phyloP scores from a whole-genome alignment of 1,140 invertebrate species.

The Tetragnatha versicolor region DNA sequence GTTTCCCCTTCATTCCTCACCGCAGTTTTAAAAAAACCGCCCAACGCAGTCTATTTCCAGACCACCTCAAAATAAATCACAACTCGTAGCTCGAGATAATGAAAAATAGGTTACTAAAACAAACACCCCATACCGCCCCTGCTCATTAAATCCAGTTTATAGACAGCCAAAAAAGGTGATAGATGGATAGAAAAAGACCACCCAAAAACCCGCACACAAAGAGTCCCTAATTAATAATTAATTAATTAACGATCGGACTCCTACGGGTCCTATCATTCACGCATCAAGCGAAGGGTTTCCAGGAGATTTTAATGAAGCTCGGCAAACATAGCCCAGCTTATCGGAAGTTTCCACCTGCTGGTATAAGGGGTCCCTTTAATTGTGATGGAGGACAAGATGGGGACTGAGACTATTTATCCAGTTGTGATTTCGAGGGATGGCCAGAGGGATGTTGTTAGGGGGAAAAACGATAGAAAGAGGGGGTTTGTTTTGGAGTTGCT shows the following conservation, averaged over 20 bases:
- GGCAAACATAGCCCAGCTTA: constrained; percentile 21
- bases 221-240: constrained; percentile 31
- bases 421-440: too few species aligned
- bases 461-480: too few species aligned
- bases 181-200: background rate
- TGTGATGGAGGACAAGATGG: too few species aligned
- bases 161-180: background rate
- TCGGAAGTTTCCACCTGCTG: constrained; percentile 12
- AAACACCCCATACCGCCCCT: background rate
- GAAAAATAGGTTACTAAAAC: background rate
- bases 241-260: constrained; percentile 21
- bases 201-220: constrained; percentile 9
- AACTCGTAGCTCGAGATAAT: too few species aligned
- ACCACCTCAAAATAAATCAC: too few species aligned
- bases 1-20: too few species aligned
- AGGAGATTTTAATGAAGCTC: constrained; percentile 23
- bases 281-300: constrained; percentile 5
- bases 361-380: too few species aligned
- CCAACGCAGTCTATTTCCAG: too few species aligned
- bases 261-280: constrained; percentile 13
- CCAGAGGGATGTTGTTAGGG: too few species aligned
- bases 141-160: background rate
- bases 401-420: too few species aligned
- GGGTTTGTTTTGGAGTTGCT: too few species aligned
- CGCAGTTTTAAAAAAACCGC: too few species aligned